Evolutionary conservation across 2,888 invertebrate species (phyloP).

Genomic region (Drosophila neoperkinsi): DNA sequence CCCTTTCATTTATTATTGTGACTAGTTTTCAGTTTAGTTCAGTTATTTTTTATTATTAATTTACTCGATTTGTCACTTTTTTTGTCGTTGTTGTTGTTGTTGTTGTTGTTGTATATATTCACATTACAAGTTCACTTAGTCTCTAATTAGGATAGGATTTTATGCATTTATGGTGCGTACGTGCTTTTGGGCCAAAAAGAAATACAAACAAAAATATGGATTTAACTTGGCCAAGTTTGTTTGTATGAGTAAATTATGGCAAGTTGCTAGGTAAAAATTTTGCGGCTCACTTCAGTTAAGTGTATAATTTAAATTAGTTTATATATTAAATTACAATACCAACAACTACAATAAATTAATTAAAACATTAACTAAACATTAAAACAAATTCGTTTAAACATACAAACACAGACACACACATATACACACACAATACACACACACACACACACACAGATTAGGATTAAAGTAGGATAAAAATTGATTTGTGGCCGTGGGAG

Average conservation of each 20-base stretch:
- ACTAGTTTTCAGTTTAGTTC: constrained; percentile 30
- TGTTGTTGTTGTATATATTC: constrained; percentile 30
- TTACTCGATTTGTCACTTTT: constrained; percentile 42
- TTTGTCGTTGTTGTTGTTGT: constrained; percentile 14
- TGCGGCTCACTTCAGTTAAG: constrained; percentile 45
- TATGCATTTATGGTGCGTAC: constrained; percentile 57
- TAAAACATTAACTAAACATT: constrained; percentile 70
- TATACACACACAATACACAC: constrained; percentile 20
- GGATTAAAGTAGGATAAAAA: constrained; percentile 45
- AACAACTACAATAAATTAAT: constrained; percentile 81
- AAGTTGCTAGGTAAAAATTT: constrained; percentile 74
- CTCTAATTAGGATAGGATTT: constrained; percentile 69
- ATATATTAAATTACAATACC: constrained; percentile 75
- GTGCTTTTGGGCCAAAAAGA: constrained; percentile 39
- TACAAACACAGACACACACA: constrained; percentile 17
- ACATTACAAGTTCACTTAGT: constrained; percentile 58
- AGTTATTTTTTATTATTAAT: constrained; percentile 44
- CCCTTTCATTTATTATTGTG: constrained; percentile 24
- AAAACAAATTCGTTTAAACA: constrained; percentile 61
- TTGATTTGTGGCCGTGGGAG: constrained; percentile 34
- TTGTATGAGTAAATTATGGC: constrained; percentile 64
- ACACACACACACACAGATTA: constrained; percentile 26
- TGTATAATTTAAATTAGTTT: constrained; percentile 45
- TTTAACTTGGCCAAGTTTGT: constrained; percentile 37
- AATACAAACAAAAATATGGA: background rate